These are phyloP conservation scores for Petrolisthes cinctipes DNA, from an alignment of 2,888 invertebrate genomes.

Conservation along the genomic window DNA sequence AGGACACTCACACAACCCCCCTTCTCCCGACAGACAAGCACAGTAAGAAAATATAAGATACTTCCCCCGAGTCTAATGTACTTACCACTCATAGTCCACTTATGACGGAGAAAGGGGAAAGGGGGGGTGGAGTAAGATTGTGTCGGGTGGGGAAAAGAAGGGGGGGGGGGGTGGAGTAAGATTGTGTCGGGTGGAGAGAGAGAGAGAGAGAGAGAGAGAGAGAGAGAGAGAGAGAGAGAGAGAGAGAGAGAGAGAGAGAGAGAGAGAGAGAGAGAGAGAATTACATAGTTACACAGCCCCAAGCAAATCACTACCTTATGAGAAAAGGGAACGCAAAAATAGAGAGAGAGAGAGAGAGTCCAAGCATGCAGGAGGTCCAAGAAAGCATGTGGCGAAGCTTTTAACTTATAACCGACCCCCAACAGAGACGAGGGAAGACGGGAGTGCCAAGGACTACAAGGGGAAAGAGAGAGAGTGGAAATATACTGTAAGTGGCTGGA, in stretches of 20 bases:
- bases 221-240: not conserved
- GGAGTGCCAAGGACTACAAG: not conserved
- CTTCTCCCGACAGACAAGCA: too few relatives aligned
- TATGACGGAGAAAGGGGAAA: not conserved
- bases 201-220: not conserved
- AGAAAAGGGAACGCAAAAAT: too few relatives aligned
- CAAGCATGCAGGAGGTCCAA: not conserved
- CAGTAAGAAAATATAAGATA: too few relatives aligned
- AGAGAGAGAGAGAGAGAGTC: conserved; percentile 1
- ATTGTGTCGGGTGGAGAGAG: not conserved
- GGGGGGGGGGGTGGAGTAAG: not conserved
- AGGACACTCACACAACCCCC: too few relatives aligned
- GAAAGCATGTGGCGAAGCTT: too few relatives aligned
- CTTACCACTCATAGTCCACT: too few relatives aligned
- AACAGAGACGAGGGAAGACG: too few relatives aligned
- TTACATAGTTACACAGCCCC: not conserved
- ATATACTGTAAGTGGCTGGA: too few relatives aligned
- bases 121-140: not conserved
- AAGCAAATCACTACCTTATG: too few relatives aligned
- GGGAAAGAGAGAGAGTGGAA: not conserved
- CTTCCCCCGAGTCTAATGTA: too few relatives aligned
- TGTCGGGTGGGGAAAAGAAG: not conserved
- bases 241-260: not conserved
- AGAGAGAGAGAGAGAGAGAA: not conserved
- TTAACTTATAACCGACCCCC: too few relatives aligned